Conservation (phyloP, 2,888 invertebrate genomes). For the Keiferia lycopersicella region DNA sequence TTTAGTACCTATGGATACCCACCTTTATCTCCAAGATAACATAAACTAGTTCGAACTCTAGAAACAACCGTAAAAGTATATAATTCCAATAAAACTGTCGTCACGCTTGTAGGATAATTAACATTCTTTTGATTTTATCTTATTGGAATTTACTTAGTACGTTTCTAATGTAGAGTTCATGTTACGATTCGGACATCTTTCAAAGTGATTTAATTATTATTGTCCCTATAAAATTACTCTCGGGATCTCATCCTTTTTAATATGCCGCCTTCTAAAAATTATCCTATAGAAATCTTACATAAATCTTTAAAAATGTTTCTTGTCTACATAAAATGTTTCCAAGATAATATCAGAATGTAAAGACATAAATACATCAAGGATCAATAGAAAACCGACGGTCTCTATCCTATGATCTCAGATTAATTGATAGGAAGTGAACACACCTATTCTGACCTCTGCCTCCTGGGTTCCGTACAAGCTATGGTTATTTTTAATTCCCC, state of each 20-base stretch:
- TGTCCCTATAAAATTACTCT: neutral
- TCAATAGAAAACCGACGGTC: neutral
- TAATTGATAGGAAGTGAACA: slow-evolving; percentile 12
- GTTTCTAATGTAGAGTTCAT: neutral
- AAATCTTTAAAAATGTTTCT: neutral
- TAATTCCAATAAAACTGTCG: neutral
- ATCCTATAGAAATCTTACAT: neutral
- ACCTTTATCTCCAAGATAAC: too few species aligned
- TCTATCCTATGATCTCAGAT: neutral
- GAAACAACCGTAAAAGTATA: neutral
- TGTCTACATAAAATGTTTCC: neutral
- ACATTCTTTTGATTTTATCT: neutral
- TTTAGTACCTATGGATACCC: too few species aligned
- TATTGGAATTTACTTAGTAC: too few species aligned
- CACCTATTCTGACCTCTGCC: slow-evolving; percentile 9
- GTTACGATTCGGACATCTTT: neutral
- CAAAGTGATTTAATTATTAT: neutral
- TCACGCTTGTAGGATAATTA: neutral
- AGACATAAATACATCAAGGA: neutral
- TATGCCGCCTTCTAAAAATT: neutral
- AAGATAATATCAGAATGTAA: neutral
- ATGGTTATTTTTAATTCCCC: slow-evolving; percentile 18
- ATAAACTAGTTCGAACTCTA: neutral
- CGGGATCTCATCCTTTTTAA: neutral
- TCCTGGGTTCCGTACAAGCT: neutral